Percentiles rank a stretch among this genome's conserved stretches.
Conservation (phyloP, 1,140 invertebrate species). For the Hycleus phaleratus region DNA sequence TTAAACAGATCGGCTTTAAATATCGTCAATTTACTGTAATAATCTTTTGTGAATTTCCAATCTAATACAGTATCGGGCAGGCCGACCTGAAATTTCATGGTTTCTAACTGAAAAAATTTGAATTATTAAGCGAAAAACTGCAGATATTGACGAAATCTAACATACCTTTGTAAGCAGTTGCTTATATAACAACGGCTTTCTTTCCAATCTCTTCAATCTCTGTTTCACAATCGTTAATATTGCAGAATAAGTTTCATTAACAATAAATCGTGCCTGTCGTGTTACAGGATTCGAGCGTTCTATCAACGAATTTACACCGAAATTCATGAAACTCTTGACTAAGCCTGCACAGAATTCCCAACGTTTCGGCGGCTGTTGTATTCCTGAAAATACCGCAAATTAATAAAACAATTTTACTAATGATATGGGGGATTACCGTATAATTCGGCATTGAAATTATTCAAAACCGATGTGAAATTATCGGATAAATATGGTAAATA, state of each 20-base stretch:
- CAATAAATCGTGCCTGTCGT: constrained; percentile 17
- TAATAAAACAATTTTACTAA: too few relatives aligned
- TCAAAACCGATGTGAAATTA: constrained; percentile 44
- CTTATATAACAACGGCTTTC: constrained; percentile 33
- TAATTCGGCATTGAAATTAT: constrained; percentile 46
- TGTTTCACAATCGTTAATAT: constrained; percentile 30
- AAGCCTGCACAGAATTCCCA: constrained; percentile 52
- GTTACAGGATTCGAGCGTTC: constrained; percentile 39
- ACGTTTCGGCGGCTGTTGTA: constrained; percentile 42
- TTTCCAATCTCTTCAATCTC: constrained; percentile 23
- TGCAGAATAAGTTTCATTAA: constrained; percentile 39
- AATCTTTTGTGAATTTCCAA: constrained; percentile 40
- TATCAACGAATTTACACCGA: constrained; percentile 48
- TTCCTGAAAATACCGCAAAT: constrained; percentile 34
- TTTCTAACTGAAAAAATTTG: constrained; percentile 41
- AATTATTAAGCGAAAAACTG: neutral
- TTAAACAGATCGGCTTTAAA: constrained; percentile 47
- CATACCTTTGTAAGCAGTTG: constrained; percentile 40
- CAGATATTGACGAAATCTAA: constrained; percentile 6
- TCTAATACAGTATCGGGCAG: constrained; percentile 43
- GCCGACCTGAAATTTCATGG: constrained; percentile 46
- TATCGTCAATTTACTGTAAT: constrained; percentile 43
- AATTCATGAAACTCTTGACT: constrained; percentile 46
- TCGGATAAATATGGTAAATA: constrained; percentile 52
- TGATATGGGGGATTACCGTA: constrained; percentile 37